These are phyloP conservation scores for Eupithecia vulgata DNA, from an alignment of 2,888 invertebrate genomes.

Conservation along the genomic window DNA sequence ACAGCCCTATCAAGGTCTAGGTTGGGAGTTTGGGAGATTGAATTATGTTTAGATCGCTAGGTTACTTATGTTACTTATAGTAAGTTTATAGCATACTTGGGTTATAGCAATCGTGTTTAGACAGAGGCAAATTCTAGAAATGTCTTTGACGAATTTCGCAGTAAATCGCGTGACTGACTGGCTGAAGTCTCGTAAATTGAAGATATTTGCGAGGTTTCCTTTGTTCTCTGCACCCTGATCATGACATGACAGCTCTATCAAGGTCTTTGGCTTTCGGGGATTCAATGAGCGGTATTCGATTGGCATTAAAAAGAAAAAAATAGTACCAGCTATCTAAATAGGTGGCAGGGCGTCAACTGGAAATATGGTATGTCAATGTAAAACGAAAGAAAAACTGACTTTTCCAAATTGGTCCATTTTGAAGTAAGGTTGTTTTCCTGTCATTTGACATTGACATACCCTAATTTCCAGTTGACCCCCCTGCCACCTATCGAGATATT, in stretches of 20 bases:
- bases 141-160: not conserved
- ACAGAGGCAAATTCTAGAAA: not conserved
- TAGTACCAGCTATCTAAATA: too few species aligned
- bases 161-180: not conserved
- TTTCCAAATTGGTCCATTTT: too few species aligned
- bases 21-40: not conserved
- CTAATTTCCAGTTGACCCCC: too few species aligned
- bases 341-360: too few species aligned
- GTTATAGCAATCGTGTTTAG: not conserved
- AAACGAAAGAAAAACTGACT: too few species aligned
- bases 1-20: conserved; percentile 10
- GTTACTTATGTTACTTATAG: not conserved
- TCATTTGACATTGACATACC: too few species aligned
- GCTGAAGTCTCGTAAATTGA: not conserved
- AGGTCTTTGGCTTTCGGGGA: not conserved
- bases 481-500: too few species aligned
- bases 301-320: too few species aligned
- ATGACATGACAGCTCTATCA: not conserved
- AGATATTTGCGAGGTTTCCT: conserved; percentile 43
- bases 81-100: not conserved
- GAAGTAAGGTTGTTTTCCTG: too few species aligned
- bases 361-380: too few species aligned
- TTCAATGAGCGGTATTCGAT: too few species aligned
- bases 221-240: conserved; percentile 33
- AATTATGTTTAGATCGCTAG: not conserved